Conservation (phyloP, 2,797 vertebrate species). For the Myotis daubentonii region DNA sequence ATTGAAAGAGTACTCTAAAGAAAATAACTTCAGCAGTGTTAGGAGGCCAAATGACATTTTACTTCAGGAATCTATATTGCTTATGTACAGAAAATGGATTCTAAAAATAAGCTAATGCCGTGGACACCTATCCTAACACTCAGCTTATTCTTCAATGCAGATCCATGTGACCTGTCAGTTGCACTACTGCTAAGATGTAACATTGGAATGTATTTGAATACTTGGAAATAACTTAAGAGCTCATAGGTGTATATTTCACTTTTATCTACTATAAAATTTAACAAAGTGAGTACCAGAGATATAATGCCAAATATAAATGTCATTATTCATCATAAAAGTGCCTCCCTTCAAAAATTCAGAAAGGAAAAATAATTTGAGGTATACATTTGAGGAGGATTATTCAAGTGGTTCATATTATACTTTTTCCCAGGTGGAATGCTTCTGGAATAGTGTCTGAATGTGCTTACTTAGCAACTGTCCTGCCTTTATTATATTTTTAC, state of each 20-base stretch:
- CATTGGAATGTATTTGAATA: neutral
- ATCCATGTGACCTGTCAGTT: neutral
- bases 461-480: neutral
- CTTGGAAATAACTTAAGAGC: constrained; percentile 35
- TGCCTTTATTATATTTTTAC: neutral
- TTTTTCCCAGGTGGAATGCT: neutral
- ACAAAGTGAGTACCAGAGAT: neutral
- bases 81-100: neutral
- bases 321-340: constrained; percentile 50
- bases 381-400: neutral
- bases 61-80: neutral
- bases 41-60: constrained; percentile 16
- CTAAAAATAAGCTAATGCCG: constrained; percentile 42
- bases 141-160: constrained; percentile 7
- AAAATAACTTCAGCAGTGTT: constrained; percentile 26
- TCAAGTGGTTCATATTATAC: neutral
- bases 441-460: neutral
- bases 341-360: constrained; percentile 20
- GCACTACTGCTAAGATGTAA: neutral
- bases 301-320: constrained; percentile 1
- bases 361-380: neutral
- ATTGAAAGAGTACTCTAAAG: neutral
- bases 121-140: constrained; percentile 13
- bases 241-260: neutral
- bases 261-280: constrained; percentile 4